These are phyloP conservation scores for Austrofundulus limnaeus DNA, from an alignment of 2,113 vertebrate species.

Conservation along the genomic window DNA sequence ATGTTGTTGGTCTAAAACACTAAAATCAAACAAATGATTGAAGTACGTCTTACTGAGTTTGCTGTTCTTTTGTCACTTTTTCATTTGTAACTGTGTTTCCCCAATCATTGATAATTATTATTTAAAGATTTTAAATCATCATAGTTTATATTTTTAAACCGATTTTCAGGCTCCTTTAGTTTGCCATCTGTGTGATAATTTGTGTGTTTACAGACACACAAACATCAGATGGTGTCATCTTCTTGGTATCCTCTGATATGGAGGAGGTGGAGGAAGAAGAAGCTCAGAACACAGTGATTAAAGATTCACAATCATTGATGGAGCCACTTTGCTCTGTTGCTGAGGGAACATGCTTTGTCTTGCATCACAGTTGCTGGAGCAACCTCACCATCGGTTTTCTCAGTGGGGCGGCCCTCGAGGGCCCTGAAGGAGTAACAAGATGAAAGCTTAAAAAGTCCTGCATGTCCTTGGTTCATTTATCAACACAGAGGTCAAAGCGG, in stretches of 20 bases:
- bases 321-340: conserved; percentile 24
- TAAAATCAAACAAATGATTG: too few relatives aligned
- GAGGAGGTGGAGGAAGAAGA: conserved; percentile 18
- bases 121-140: too few relatives aligned
- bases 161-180: not conserved
- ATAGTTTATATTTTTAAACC: not conserved
- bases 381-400: too few relatives aligned
- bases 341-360: not conserved
- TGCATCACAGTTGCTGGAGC: too few relatives aligned
- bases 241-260: conserved; percentile 3
- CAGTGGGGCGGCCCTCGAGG: not conserved
- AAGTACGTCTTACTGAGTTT: too few relatives aligned
- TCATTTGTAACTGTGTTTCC: not conserved
- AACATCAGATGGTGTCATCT: not conserved
- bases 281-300: conserved; percentile 26
- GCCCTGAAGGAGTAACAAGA: not conserved
- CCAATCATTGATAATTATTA: not conserved
- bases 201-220: not conserved
- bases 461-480: not conserved
- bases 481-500: not conserved
- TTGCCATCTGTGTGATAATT: not conserved
- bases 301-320: conserved; percentile 33
- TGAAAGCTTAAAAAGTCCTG: conserved; percentile 22
- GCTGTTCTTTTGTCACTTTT: not conserved
- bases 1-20: too few relatives aligned